Conservation (phyloP, 64 coral and sea anemone genomes). For the Anthopleura sola region DNA sequence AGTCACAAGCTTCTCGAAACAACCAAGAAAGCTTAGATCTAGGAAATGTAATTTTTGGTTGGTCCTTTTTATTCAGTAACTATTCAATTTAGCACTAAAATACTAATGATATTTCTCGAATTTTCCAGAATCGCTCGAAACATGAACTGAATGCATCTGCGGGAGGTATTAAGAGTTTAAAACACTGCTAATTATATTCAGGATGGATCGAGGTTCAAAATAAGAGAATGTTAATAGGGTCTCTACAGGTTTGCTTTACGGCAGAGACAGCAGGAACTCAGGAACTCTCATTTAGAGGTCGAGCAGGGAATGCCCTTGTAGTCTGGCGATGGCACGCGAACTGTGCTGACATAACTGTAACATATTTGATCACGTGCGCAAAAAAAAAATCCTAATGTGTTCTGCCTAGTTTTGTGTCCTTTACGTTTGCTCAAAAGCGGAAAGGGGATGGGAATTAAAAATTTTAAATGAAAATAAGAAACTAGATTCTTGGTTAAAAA, state of each 20-base stretch:
- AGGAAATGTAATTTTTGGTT: not conserved
- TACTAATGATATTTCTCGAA: no score
- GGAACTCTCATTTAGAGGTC: not conserved
- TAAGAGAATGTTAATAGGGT: not conserved
- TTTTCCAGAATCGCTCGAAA: not conserved
- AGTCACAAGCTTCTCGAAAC: not conserved
- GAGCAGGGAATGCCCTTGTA: not conserved
- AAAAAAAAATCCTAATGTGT: no score
- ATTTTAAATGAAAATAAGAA: no score
- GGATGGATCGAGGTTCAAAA: not conserved
- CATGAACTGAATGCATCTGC: not conserved
- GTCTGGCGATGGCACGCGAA: conserved; percentile 5
- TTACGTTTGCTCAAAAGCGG: no score
- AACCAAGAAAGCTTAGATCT: not conserved
- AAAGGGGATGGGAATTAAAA: no score
- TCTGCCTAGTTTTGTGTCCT: no score
- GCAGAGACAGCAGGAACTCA: not conserved
- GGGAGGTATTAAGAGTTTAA: not conserved
- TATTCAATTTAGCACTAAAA: no score
- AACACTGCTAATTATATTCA: not conserved
- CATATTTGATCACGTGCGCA: no score
- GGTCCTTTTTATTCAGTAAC: no score
- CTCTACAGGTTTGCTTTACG: not conserved
- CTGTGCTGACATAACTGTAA: no score
- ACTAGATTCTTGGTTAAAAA: no score